Percentiles rank a stretch among this genome's conserved stretches.
Conservation (phyloP, 2,888 invertebrate species). For the Perdita meconis region DNA sequence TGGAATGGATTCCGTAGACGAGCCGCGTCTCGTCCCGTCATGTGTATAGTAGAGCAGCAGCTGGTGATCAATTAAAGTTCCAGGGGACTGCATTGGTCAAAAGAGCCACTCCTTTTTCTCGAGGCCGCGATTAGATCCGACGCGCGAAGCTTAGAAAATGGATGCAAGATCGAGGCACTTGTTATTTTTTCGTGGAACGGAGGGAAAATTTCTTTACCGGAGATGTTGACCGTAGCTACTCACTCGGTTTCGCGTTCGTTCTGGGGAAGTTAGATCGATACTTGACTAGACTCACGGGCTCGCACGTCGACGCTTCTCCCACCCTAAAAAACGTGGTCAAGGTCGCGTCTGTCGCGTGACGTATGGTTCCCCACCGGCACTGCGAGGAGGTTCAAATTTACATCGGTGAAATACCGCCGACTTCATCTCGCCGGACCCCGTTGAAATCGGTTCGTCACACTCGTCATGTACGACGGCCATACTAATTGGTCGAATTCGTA, state of each 20-base stretch:
- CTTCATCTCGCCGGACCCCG: constrained; percentile 53
- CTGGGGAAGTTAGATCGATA: constrained; percentile 44
- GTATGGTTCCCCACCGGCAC: constrained; percentile 49
- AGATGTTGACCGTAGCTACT: constrained; percentile 43
- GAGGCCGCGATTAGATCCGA: not conserved
- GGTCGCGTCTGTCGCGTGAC: constrained; percentile 64
- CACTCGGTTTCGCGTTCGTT: constrained; percentile 26
- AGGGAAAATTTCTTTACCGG: not conserved
- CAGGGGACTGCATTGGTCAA: constrained; percentile 7
- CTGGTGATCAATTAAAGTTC: constrained; percentile 27
- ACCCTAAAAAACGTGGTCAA: constrained; percentile 69
- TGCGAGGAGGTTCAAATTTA: constrained; percentile 67
- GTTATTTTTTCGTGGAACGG: not conserved
- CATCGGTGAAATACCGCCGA: constrained; percentile 64
- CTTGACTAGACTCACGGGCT: constrained; percentile 46
- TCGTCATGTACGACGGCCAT: constrained; percentile 65
- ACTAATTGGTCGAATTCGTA: constrained; percentile 54
- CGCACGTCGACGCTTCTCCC: constrained; percentile 48
- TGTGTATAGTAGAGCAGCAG: not conserved
- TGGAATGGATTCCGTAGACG: constrained; percentile 1
- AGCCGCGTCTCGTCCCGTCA: not conserved
- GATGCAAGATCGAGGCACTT: not conserved
- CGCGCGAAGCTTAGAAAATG: not conserved
- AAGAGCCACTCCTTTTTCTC: not conserved
- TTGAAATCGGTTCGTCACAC: constrained; percentile 76